Evolutionary conservation across 2,888 invertebrate species (phyloP), one percentile per base, ranked within the genome.

Genomic region (Nomada goodeniana): DNA sequence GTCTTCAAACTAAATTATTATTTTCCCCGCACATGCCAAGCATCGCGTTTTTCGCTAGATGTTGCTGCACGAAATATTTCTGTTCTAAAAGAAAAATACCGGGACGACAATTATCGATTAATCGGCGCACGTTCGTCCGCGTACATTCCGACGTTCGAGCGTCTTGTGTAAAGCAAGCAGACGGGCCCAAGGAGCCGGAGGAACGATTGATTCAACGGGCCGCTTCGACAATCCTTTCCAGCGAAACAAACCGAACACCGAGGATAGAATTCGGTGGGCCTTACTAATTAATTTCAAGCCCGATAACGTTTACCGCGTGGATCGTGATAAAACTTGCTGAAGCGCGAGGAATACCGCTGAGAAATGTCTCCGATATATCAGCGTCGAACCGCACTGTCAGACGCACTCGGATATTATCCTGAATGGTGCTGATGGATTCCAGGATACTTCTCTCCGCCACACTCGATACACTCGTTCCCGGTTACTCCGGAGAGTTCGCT

Each of bases 291-390:
- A 85, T 84, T 71, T 73, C 36, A 20, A n/a, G 59, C 64, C 64
- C 63, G 68, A 77, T 80, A 76, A 47, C 61, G 76, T 82, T 86
- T 80, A 42, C 65, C 69, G 44, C 59, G 57, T 63, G 68, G 80
- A 36, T 70, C 69, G 80, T 64, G 86, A 82, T 81, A 88, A 88
- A 88, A 88, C 68, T 84, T 63, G 71, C 61, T 81, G 80, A 36
- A 84, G 79, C 82, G 83, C 67, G 53, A 55, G 82, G 75, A 80
- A 78, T 73, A 84, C 69, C 80, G 75, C 86, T 90, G 91, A 91
- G 90, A 90, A 89, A 91, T 91, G 88, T 85, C 81, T 83, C 88
- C 88, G 87, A 90, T 90, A 90, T 88, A 91, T 91, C 89, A 91
- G 85, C 84, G 86, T 87, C 90, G 87, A 89, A 86, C 89, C 86